Evolutionary conservation across 2,797 vertebrate species (phyloP), one percentile per base, ranked within the genome.

Genomic region (Muscicapa striata): DNA sequence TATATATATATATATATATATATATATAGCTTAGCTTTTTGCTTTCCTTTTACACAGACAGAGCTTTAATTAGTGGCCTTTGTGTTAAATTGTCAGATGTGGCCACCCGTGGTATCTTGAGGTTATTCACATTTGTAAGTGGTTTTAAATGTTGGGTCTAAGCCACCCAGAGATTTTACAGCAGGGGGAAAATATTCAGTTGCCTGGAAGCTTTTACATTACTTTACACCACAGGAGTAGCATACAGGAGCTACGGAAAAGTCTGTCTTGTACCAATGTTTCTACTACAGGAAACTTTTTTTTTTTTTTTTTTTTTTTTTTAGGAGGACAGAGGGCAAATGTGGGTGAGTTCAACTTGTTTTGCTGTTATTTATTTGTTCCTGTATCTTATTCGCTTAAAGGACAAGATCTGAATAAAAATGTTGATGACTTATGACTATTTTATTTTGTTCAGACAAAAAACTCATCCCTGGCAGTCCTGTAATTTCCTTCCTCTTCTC

Each of bases 361-460:
- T 64, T 92, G 32, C 40, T 86, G 13, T 34, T 75, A 69, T 74
- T 90, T 85, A 46, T 80, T 85, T 72, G 29, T 59, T 84, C 41
- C 59, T 86, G 93, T 73, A 32, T 66, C 54, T 69, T 86, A 45
- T 51, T 82, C 48, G 40, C 57, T 84, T 84, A 62, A 90, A 21
- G 69, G 30, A 87, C 16, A 86, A 79, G 54, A 66, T 12, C 40
- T 46, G 72, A 84, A 67, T 91, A 94, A 84, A 84, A 66, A 54
- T 26, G 10, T 36, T 59, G 30, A 68, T 76, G 63, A 62, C 73
- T 87, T 91, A 68, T 9, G 3, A 88, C 54, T 85, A 14, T 82
- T 90, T 84, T 84, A 41, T 92, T 94, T 94, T 89, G 64, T 95
- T 97, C 93, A 80, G 87, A 95, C 40, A 93, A 95, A 93, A 93